Evolutionary conservation across 2,797 vertebrate genomes (phyloP).

Genomic region (Pipistrellus nathusii): DNA sequence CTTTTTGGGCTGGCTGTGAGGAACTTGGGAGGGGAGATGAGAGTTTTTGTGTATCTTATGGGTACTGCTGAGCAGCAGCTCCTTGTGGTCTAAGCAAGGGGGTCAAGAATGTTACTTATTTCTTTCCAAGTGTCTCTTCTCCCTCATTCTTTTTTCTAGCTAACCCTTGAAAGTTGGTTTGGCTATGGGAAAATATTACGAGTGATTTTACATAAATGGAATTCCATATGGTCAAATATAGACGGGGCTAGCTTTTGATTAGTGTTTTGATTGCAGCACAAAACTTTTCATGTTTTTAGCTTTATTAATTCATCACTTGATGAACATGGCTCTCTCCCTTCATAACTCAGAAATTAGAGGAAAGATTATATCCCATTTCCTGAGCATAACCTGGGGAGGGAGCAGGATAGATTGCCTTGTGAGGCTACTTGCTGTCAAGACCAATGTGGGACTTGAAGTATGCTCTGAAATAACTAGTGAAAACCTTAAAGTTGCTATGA

Average conservation of each 20-base stretch:
- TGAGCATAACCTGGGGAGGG: not conserved
- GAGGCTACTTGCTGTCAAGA: not conserved
- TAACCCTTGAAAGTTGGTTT: not conserved
- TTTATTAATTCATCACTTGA: not conserved
- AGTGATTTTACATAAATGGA: not conserved
- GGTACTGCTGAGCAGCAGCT: not conserved
- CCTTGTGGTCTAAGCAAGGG: not conserved
- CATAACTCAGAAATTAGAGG: not conserved
- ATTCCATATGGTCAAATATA: not conserved
- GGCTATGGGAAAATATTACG: not conserved
- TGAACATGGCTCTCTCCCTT: not conserved
- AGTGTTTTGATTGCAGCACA: not conserved
- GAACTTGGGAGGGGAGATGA: not conserved
- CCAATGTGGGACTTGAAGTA: not conserved
- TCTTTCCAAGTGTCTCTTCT: not conserved
- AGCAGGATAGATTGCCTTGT: not conserved
- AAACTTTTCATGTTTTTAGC: not conserved
- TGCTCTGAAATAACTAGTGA: not conserved
- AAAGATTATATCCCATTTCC: not conserved
- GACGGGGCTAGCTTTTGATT: not conserved
- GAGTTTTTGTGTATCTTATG: not conserved
- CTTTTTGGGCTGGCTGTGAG: not conserved
- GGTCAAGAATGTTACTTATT: not conserved
- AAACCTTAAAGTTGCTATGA: not conserved
- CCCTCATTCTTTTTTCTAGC: not conserved